Conservation (phyloP, 1,140 invertebrate species). For the Lepidurus couesii region DNA sequence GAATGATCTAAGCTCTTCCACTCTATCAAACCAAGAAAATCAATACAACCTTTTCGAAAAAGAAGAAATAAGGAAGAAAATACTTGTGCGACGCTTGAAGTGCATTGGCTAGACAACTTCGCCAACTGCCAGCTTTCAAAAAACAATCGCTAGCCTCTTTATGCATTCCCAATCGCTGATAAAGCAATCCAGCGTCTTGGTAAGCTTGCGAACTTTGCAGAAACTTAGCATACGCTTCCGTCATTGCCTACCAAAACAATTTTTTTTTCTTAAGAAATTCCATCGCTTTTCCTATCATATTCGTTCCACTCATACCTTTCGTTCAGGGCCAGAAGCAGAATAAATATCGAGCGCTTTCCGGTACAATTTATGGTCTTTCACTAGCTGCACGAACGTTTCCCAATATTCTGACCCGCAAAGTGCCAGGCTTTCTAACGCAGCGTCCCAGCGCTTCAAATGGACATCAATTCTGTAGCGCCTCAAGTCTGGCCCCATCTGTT, state of each 20-base stretch:
- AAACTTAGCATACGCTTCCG: slow-evolving; percentile 56
- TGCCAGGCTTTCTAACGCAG: slow-evolving; percentile 64
- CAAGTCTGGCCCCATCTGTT: slow-evolving; percentile 58
- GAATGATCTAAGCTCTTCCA: neutral
- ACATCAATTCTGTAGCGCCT: slow-evolving; percentile 75
- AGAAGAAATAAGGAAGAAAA: slow-evolving; percentile 17
- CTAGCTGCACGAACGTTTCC: slow-evolving; percentile 60
- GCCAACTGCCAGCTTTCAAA: slow-evolving; percentile 53
- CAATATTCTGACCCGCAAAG: slow-evolving; percentile 56
- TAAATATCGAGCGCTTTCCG: slow-evolving; percentile 59
- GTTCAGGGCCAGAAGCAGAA: slow-evolving; percentile 21
- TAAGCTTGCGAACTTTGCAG: slow-evolving; percentile 58
- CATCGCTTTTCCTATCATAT: too few relatives aligned
- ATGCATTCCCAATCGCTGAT: slow-evolving; percentile 46
- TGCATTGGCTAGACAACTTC: slow-evolving; percentile 54
- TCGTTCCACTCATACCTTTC: neutral
- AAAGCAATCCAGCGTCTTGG: slow-evolving; percentile 72
- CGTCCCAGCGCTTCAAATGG: slow-evolving; percentile 66
- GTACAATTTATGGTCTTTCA: slow-evolving; percentile 65
- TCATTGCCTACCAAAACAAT: slow-evolving; percentile 39
- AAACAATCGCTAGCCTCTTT: slow-evolving; percentile 53
- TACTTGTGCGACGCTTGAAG: slow-evolving; percentile 45
- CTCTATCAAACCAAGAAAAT: slow-evolving; percentile 9
- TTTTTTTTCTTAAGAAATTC: too few relatives aligned
- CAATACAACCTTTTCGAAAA: slow-evolving; percentile 16